Evolutionary conservation across 35 echinoderm and acorn worm genomes (phyloP).

Genomic region (Heliocidaris erythrogramma): DNA sequence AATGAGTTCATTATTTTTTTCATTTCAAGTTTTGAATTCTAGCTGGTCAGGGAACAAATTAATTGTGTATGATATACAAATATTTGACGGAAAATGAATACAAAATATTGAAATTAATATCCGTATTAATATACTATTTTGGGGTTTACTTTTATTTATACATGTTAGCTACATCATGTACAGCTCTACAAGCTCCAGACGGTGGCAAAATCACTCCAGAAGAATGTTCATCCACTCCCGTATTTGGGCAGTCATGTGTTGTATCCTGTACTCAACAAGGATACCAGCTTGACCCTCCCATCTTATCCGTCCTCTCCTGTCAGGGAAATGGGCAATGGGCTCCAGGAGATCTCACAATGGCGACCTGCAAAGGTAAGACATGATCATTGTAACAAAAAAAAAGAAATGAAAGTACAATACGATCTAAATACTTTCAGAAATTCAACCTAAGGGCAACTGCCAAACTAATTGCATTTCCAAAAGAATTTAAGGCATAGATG

Average conservation of each 20-base stretch:
- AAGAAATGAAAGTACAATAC: too few species aligned
- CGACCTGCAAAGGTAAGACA: too few species aligned
- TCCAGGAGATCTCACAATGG: not conserved
- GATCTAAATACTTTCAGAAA: too few species aligned
- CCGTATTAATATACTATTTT: not conserved
- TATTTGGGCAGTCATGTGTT: not conserved
- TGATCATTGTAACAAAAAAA: not conserved
- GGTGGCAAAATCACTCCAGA: not conserved
- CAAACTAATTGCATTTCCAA: too few species aligned
- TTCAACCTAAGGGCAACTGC: too few species aligned
- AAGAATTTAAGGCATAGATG: too few species aligned
- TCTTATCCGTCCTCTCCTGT: not conserved
- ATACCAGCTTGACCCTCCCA: not conserved
- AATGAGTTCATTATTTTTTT: not conserved
- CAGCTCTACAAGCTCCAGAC: not conserved
- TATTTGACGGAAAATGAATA: not conserved
- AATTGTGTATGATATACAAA: not conserved
- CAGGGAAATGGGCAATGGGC: conserved; percentile 14
- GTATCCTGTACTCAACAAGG: not conserved
- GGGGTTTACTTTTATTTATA: not conserved
- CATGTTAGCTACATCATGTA: not conserved
- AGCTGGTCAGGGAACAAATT: not conserved
- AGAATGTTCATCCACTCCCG: not conserved
- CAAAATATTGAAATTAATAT: not conserved
- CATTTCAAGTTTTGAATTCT: not conserved